phyloP scores from a whole-genome alignment of 2,888 invertebrate species.

The Lomographa bimaculata region DNA sequence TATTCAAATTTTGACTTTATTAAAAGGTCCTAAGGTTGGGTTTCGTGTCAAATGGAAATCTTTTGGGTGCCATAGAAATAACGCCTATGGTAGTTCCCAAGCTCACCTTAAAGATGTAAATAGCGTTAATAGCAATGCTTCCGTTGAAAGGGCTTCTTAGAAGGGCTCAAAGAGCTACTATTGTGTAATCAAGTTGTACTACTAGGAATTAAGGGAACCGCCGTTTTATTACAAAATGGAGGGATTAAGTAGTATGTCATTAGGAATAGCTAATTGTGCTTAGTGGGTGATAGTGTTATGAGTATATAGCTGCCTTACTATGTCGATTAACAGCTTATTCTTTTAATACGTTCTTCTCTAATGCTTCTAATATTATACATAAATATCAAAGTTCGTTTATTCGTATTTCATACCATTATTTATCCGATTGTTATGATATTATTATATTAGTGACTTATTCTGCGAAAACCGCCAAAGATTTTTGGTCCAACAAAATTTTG shows the following conservation, averaged over 20 bases:
- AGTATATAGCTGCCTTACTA: too few species aligned
- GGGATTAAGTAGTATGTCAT: constrained; percentile 1
- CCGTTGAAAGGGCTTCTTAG: constrained; percentile 30
- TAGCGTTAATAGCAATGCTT: constrained; percentile 31
- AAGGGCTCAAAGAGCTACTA: constrained; percentile 24
- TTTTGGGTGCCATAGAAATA: constrained; percentile 32
- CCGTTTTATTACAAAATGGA: not conserved
- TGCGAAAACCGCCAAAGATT: too few species aligned
- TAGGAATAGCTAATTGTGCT: not conserved
- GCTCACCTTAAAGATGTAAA: constrained; percentile 36
- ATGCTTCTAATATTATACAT: too few species aligned
- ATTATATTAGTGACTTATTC: too few species aligned
- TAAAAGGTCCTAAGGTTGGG: constrained; percentile 25
- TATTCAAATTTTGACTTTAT: constrained; percentile 31
- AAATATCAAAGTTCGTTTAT: too few species aligned
- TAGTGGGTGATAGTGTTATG: too few species aligned
- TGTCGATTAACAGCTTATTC: too few species aligned
- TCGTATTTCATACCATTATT: too few species aligned
- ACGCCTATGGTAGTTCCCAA: constrained; percentile 27
- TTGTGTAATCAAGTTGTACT: constrained; percentile 26
- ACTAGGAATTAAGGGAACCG: constrained; percentile 8
- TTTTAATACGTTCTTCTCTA: too few species aligned
- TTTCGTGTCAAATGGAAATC: constrained; percentile 25
- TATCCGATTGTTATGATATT: too few species aligned
- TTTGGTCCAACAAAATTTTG: too few species aligned